Conservation (phyloP, 1,140 invertebrate species). For the Probaryconus sp. region DNA sequence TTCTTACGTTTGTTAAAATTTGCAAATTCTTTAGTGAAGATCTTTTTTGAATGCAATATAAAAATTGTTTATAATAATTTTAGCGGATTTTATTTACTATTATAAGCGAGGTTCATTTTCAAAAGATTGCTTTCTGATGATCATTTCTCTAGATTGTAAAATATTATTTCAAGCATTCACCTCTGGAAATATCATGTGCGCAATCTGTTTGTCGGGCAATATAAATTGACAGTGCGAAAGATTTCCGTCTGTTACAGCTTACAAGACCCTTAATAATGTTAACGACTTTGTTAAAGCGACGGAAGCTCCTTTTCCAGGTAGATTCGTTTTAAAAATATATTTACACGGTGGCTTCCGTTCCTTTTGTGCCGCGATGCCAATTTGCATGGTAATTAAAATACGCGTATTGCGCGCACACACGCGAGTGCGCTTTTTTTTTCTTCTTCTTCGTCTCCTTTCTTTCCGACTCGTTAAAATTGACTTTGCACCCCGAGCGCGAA, state of each 20-base stretch:
- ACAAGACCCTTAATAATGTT: conserved; percentile 46
- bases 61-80: no score
- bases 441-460: conserved; percentile 24
- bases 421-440: no score
- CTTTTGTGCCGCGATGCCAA: conserved; percentile 47
- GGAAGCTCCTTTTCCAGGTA: conserved; percentile 47
- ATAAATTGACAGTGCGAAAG: conserved; percentile 1
- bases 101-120: no score
- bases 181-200: no score
- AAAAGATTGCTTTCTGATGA: no score
- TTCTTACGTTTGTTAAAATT: no score
- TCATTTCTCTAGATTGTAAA: no score
- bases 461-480: conserved; percentile 47
- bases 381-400: conserved; percentile 64
- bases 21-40: no score
- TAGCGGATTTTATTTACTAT: no score
- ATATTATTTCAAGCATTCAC: no score
- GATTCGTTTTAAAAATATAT: conserved; percentile 51
- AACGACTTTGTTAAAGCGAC: conserved; percentile 54
- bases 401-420: conserved; percentile 40
- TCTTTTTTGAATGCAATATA: no score
- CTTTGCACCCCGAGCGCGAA: conserved; percentile 41
- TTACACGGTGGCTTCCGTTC: conserved; percentile 41
- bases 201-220: no score
- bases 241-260: conserved; percentile 28